Conservation (phyloP, 2,888 invertebrate species). For the Lithodes maja region DNA sequence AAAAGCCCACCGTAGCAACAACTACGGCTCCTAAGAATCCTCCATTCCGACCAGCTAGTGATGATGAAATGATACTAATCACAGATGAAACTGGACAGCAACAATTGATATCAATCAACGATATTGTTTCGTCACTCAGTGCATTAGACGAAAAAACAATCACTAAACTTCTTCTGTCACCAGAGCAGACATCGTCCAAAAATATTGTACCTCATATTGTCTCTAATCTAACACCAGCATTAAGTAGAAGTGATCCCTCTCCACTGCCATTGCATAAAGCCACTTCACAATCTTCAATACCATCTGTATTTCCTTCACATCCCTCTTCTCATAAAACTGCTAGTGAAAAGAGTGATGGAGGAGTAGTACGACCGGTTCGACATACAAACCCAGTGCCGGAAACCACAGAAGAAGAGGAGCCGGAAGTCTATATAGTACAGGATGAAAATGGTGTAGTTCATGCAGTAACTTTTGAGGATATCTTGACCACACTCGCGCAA, state of each 20-base stretch:
- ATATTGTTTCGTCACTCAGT: slow-evolving; percentile 62
- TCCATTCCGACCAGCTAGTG: background rate
- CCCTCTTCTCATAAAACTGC: background rate
- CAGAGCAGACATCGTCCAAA: background rate
- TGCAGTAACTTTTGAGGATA: slow-evolving; percentile 26
- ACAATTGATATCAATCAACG: slow-evolving; percentile 58
- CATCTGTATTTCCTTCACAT: background rate
- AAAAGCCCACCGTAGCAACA: too few species aligned
- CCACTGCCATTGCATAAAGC: background rate
- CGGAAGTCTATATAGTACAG: slow-evolving; percentile 35
- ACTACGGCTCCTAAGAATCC: background rate
- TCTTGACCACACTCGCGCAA: slow-evolving; percentile 19
- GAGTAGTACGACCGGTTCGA: slow-evolving; percentile 2
- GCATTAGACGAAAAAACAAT: slow-evolving; percentile 51
- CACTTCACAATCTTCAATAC: background rate
- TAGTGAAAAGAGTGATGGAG: background rate
- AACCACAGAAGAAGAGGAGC: background rate
- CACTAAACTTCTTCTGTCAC: slow-evolving; percentile 43
- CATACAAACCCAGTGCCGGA: slow-evolving; percentile 1
- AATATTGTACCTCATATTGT: background rate
- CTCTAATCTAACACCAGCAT: background rate
- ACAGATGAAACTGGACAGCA: slow-evolving; percentile 61
- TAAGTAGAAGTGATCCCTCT: background rate
- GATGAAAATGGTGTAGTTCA: slow-evolving; percentile 40
- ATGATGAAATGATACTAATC: slow-evolving; percentile 50